phyloP scores from a whole-genome alignment of 2,797 vertebrate genomes.

The Bovichtus diacanthus region DNA sequence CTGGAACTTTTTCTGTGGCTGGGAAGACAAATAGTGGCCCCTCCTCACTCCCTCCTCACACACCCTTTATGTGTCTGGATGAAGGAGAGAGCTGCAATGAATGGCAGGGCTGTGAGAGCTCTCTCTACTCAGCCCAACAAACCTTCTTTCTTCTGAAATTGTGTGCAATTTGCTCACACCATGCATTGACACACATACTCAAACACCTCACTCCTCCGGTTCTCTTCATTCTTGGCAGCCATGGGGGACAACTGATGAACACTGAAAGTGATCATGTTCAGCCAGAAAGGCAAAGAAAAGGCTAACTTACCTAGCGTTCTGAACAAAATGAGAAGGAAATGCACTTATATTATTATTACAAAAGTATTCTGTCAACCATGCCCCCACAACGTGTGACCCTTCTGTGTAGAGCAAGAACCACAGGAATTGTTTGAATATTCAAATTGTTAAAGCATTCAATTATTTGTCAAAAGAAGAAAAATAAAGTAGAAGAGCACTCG shows the following conservation, averaged over 20 bases:
- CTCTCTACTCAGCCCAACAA: slow-evolving; percentile 82
- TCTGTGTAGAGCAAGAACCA: not conserved
- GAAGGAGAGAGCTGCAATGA: slow-evolving; percentile 84
- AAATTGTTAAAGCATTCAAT: not conserved
- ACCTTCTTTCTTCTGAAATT: slow-evolving; percentile 84
- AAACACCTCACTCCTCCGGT: slow-evolving; percentile 59
- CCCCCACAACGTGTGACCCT: not conserved
- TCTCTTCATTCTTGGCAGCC: slow-evolving; percentile 68
- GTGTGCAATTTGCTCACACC: slow-evolving; percentile 86
- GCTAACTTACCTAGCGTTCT: not conserved
- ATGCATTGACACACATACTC: slow-evolving; percentile 61
- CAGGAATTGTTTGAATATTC: not conserved
- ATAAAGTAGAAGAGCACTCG: not conserved
- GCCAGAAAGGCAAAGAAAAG: slow-evolving; percentile 57
- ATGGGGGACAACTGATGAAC: slow-evolving; percentile 62
- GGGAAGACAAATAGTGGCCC: slow-evolving; percentile 86
- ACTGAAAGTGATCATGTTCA: slow-evolving; percentile 69
- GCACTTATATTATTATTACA: not conserved
- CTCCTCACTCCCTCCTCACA: slow-evolving; percentile 49
- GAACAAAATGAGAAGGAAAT: not conserved
- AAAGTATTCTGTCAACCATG: not conserved
- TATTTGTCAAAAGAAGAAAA: not conserved
- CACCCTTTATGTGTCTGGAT: slow-evolving; percentile 84
- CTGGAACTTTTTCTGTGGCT: slow-evolving; percentile 83
- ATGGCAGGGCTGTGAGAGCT: slow-evolving; percentile 86